Percentiles rank a stretch among this genome's conserved stretches.
Conservation (phyloP, 2,113 vertebrate species). For the Hemiprocne comata region DNA sequence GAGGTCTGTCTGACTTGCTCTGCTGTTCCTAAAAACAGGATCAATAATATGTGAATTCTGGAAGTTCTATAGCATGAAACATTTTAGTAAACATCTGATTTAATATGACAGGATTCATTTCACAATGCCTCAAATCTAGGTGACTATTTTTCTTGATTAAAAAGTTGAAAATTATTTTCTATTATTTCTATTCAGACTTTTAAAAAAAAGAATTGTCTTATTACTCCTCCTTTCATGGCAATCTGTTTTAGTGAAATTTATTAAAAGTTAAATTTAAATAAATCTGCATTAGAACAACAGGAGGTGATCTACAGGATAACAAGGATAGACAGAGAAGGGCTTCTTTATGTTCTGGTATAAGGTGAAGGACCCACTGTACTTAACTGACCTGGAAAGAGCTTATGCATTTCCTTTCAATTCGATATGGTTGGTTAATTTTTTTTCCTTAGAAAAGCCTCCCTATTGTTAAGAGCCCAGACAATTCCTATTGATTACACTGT, state of each 20-base stretch:
- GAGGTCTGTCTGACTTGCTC: not conserved
- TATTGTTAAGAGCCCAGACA: not conserved
- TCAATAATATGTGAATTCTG: not conserved
- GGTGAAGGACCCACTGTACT: slow-evolving; percentile 24
- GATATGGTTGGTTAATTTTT: not conserved
- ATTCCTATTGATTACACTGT: not conserved
- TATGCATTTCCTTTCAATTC: slow-evolving; percentile 45
- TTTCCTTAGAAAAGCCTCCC: not conserved
- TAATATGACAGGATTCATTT: not conserved
- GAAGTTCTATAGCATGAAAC: not conserved
- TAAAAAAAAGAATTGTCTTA: not conserved
- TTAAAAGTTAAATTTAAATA: slow-evolving; percentile 51
- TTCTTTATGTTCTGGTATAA: slow-evolving; percentile 8
- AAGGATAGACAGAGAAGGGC: not conserved
- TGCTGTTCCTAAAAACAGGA: not conserved
- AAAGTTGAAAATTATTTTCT: slow-evolving; percentile 6
- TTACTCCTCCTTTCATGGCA: not conserved
- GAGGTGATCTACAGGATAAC: not conserved
- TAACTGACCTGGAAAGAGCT: slow-evolving; percentile 56
- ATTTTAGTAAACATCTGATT: not conserved
- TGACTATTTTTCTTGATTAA: not conserved
- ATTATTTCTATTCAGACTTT: slow-evolving; percentile 20
- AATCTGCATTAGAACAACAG: slow-evolving; percentile 4
- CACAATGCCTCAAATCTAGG: not conserved
- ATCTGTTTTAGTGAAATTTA: slow-evolving; percentile 12